Evolutionary conservation across 1,140 invertebrate genomes (phyloP).

Genomic region (Panagrolaimus sp.): DNA sequence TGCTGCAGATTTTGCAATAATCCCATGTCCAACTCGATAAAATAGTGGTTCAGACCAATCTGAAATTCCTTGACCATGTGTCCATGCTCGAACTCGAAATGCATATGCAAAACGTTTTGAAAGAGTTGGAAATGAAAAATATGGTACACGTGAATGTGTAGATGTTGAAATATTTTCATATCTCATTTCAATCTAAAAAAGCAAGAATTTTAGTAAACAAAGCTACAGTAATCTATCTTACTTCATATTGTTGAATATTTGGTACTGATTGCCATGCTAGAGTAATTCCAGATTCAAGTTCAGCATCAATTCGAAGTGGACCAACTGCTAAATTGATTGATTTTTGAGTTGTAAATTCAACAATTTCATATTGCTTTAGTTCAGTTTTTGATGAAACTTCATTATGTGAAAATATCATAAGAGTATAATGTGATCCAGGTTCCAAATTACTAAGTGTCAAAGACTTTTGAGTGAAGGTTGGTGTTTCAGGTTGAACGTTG

Average conservation of each 20-base stretch:
- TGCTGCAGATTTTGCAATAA: neutral
- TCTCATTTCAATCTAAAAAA: neutral
- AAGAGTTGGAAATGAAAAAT: neutral
- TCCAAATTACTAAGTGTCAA: slow-evolving; percentile 20
- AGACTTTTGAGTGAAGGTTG: slow-evolving; percentile 13
- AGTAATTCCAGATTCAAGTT: slow-evolving; percentile 19
- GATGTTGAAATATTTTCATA: slow-evolving; percentile 10
- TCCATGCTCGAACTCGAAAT: slow-evolving; percentile 4
- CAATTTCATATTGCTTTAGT: slow-evolving; percentile 15
- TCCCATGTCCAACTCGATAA: neutral
- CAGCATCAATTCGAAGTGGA: slow-evolving; percentile 13
- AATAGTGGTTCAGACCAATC: slow-evolving; percentile 7
- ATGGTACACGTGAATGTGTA: neutral
- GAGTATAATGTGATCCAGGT: slow-evolving; percentile 21
- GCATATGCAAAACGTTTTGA: neutral
- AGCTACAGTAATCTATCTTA: too few relatives aligned
- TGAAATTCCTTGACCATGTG: neutral
- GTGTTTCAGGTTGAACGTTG: neutral
- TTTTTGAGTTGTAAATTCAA: slow-evolving; percentile 20
- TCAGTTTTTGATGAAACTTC: slow-evolving; percentile 18
- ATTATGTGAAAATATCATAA: slow-evolving; percentile 24
- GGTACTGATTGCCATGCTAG: slow-evolving; percentile 18
- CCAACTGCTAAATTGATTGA: slow-evolving; percentile 14
- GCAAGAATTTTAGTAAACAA: too few relatives aligned
- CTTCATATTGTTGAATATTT: slow-evolving; percentile 13